phyloP scores from a whole-genome alignment of 2,113 vertebrate species.

The Siniperca chuatsi region DNA sequence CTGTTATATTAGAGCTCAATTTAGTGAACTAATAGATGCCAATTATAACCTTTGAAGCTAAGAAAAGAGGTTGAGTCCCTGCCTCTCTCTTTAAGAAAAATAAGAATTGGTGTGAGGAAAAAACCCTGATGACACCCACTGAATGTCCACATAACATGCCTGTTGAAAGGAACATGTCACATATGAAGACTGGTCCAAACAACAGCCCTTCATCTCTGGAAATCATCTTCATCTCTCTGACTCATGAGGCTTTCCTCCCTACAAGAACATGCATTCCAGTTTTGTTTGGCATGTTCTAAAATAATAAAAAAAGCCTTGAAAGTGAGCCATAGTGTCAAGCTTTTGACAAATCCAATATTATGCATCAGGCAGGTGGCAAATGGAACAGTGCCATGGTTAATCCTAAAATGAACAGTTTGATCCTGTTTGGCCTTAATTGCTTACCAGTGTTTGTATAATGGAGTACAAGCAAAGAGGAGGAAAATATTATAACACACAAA shows the following conservation, averaged over 20 bases:
- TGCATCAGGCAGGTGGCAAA: neutral
- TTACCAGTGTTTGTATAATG: constrained; percentile 30
- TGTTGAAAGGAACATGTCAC: neutral
- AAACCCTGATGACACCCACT: neutral
- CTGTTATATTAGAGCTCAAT: neutral
- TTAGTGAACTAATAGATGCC: neutral
- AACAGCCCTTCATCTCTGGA: neutral
- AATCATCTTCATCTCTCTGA: neutral
- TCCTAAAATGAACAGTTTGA: constrained; percentile 9
- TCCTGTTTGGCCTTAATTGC: constrained; percentile 8
- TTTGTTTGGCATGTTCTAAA: neutral
- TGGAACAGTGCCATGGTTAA: constrained; percentile 3
- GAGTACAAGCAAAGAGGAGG: constrained; percentile 23
- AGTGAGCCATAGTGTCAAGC: neutral
- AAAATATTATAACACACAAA: constrained; percentile 30
- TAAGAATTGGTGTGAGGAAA: neutral
- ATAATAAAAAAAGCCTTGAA: neutral
- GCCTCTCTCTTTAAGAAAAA: neutral
- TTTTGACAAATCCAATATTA: constrained; percentile 10
- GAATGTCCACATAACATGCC: neutral
- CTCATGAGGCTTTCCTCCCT: neutral
- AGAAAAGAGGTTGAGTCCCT: neutral
- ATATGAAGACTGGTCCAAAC: neutral
- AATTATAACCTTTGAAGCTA: neutral
- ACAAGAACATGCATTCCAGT: neutral